Evolutionary conservation across 30 jellyfish, hydroid and myxozoan species (phyloP), one percentile per base, ranked within the genome.

Genomic region (Aurelia coerulea): DNA sequence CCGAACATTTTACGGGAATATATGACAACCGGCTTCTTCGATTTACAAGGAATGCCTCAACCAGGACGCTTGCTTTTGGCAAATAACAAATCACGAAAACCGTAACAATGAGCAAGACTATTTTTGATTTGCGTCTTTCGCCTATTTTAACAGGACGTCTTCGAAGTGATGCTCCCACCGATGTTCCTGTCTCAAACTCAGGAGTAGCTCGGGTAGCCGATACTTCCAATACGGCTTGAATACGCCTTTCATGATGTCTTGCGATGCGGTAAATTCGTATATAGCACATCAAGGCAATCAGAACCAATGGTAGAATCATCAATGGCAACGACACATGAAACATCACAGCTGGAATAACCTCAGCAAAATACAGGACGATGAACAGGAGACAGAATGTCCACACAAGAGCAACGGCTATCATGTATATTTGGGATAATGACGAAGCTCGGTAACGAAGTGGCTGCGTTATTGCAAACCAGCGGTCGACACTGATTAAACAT

Each of bases 1-100:
- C 87, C 5, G 87, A 62, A 75, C 87, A 77, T 60, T 77, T 77
- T 4, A 77, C 34, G 9, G 87, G 69, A 46, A 68, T 51, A 17
- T 77, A 77, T 2, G 78, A 77, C 17, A 62, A 6, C 1, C 49
- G 3, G 10, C 14, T 49, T 8, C 39, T 42, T 32, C 41, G 33
- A 12, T 64, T 34, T 33, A 77, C 51, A 0, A 77, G 32, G 37
- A 60, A 62, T 8, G 78, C 77, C 2, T 77, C 87, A 13, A 77
- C 13, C 54, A 77, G 32, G 53, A 60, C 59, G 11, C 54, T 29
- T 62, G 46, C 74, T 60, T 77, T 77, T 1, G 87, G 76, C 66
- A 64, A 32, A 15, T 56, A 60, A 53, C 87, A 56, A 29, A 60
- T 46, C 5, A 62, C 87, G 5, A 77, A 58, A 17, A 54, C 10